phyloP scores from a whole-genome alignment of 2,113 vertebrate species.

The Morphnarchus princeps region DNA sequence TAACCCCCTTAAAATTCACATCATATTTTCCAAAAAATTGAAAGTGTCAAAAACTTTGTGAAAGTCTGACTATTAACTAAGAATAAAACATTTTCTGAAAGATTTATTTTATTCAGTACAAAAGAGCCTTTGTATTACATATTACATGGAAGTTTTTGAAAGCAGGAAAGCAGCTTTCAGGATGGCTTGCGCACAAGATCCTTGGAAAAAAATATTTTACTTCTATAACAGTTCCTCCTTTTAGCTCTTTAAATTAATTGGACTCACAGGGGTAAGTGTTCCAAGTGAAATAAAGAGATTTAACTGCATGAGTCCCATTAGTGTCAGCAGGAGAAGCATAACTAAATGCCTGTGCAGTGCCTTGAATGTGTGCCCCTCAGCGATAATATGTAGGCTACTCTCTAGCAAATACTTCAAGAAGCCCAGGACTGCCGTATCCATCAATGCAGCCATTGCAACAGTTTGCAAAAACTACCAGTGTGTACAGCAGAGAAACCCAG shows the following conservation, averaged over 20 bases:
- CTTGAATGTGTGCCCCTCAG: neutral
- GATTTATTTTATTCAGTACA: neutral
- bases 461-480: neutral
- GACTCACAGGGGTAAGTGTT: neutral
- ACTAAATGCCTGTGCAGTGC: constrained; percentile 10
- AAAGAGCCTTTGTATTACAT: neutral
- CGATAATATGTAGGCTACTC: neutral
- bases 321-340: constrained; percentile 28
- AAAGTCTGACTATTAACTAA: neutral
- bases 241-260: constrained; percentile 46
- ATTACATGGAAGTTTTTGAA: neutral
- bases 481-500: neutral
- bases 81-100: neutral
- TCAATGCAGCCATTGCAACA: neutral
- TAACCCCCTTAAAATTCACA: constrained; percentile 1
- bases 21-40: neutral
- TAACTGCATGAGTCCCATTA: constrained; percentile 58
- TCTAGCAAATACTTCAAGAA: neutral
- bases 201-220: neutral
- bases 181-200: neutral
- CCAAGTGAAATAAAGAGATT: constrained; percentile 42
- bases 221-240: neutral
- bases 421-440: neutral
- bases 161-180: neutral
- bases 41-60: neutral